Conservation (phyloP, 2,113 vertebrate species). For the Benthochromis sp. region DNA sequence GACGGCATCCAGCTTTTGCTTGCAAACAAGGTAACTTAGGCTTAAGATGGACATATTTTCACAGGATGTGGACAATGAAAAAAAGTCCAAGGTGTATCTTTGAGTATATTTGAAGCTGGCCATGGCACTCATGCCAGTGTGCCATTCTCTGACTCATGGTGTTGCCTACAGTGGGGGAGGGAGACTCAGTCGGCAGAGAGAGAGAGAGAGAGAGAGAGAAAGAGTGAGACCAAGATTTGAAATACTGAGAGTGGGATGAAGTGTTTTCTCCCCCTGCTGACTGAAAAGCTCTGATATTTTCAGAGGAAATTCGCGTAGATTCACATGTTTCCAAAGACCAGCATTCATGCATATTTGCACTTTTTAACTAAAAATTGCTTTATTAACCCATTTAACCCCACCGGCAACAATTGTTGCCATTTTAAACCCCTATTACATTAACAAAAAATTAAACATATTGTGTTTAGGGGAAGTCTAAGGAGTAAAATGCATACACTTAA, state of each 20-base stretch:
- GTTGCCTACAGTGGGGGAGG: conserved; percentile 51
- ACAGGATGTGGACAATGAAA: not conserved
- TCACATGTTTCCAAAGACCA: not conserved
- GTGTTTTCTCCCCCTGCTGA: conserved; percentile 61
- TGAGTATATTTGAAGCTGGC: conserved; percentile 20
- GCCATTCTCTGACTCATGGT: conserved; percentile 57
- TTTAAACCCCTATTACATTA: not conserved
- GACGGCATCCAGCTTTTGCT: not conserved
- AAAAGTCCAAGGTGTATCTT: conserved; percentile 8
- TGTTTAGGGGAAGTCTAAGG: not conserved
- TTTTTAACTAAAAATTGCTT: not conserved
- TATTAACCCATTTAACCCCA: not conserved
- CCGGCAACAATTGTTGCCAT: not conserved
- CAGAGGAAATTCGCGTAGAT: not conserved
- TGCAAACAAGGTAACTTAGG: not conserved
- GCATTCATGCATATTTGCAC: not conserved
- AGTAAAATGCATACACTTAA: not conserved
- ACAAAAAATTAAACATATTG: not conserved
- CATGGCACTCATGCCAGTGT: conserved; percentile 13
- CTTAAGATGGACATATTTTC: not conserved
- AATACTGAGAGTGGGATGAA: conserved; percentile 37
- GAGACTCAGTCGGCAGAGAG: conserved; percentile 19
- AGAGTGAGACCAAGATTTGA: not conserved
- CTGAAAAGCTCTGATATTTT: conserved; percentile 45
- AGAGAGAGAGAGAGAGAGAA: not conserved